Base-by-base conservation (phyloP, 1,140 invertebrate species). In the Pseudomyrmex cubaensis region DNA sequence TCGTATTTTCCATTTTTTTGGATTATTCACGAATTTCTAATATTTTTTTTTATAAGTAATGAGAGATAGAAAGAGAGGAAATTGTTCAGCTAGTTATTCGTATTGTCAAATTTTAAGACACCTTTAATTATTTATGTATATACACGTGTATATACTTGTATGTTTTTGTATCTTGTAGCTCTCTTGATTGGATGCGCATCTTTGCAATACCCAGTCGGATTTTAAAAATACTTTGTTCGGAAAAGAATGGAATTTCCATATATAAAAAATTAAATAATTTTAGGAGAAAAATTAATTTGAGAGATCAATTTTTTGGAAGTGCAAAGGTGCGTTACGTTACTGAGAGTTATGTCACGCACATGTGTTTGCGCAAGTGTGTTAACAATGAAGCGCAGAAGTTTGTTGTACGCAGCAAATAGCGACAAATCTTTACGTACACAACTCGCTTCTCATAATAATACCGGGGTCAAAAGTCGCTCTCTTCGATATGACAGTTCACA, bases 401-500 rank as follows among this genome's bases (percentile, higher is more conserved):
- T 54, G 44, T 17, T 20, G 35, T 20, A 48, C 22, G 35, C 35
- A 76, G 7, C 61, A 22, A n/a, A 10, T 48, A 13, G 15, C 54
- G 1, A 25, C 8, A 59, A 59, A 80, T 80, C 22, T 48, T 59
- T 48, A 5, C 63, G 22, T 22, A 9, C 22, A 10, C 1, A 15
- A 7, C 2, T 52, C 2, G 54, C 7, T 35, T 35, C 35, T 17
- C 25, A 7, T 70, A 2, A 20, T 59, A 54, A 73, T 70, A 9
- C 5, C 25, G 54, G 13, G 54, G 46, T 83, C 78, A 82, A 75
- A 87, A 64, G 15, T 87, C 54, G 25, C 5, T n/a, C n/a, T 66
- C 59, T 56, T 76, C 3, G 57, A 70, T 83, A 20, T 59, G 35
- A 35, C 35, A 35, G 5, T 35, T 2, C 50, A 74, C 50, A 52